Conservation (phyloP, 2,113 vertebrate genomes). For the Ciconia boyciana region DNA sequence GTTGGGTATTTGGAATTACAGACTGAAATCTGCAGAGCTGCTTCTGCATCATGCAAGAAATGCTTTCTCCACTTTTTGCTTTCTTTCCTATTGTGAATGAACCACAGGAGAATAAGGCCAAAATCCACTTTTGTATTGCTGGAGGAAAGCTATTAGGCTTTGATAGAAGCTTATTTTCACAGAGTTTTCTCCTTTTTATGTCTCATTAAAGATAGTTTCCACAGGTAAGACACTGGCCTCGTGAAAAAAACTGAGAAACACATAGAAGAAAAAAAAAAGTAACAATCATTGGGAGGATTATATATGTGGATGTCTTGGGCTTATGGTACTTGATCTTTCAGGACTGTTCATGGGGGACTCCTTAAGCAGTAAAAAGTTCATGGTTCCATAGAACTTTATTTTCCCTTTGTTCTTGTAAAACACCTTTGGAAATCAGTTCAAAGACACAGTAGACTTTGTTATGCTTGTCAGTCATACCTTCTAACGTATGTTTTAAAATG, state of each 20-base stretch:
- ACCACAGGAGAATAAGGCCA: not conserved
- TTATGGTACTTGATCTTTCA: not conserved
- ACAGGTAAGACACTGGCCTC: not conserved
- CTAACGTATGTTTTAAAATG: slow-evolving; percentile 12
- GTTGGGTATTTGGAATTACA: not conserved
- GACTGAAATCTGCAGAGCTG: not conserved
- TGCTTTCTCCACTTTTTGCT: not conserved
- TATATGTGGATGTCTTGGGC: not conserved
- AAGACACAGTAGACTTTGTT: slow-evolving; percentile 5
- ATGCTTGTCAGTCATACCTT: slow-evolving; percentile 24
- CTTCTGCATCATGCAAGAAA: not conserved
- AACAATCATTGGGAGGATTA: not conserved
- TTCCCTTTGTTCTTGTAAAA: not conserved
- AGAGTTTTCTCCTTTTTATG: not conserved
- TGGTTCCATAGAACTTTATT: not conserved
- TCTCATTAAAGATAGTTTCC: not conserved
- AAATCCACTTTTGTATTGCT: not conserved
- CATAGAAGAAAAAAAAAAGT: too few species aligned
- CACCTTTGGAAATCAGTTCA: slow-evolving; percentile 17
- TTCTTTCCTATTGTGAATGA: not conserved
- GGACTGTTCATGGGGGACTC: not conserved
- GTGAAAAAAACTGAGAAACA: not conserved
- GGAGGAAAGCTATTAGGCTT: not conserved
- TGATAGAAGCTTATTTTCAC: not conserved
- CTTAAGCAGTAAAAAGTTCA: slow-evolving; percentile 11